Evolutionary conservation across 30 jellyfish, hydroid and myxozoan species (phyloP).

Genomic region (Hydractinia echinata): DNA sequence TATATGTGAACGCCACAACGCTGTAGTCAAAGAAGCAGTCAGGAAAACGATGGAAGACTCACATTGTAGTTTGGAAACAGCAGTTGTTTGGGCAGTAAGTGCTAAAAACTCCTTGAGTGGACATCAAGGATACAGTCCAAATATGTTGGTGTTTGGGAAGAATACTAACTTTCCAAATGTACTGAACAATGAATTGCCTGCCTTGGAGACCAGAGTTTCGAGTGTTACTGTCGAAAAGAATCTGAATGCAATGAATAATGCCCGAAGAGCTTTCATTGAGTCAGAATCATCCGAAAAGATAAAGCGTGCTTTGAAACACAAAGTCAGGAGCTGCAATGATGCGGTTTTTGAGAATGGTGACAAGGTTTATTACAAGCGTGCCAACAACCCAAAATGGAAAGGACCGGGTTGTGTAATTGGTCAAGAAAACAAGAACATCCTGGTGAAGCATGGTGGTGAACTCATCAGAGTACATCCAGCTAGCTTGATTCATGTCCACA

Average conservation of each 20-base stretch:
- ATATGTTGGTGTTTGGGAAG: slow-evolving; percentile 13
- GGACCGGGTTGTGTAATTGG: slow-evolving; percentile 65
- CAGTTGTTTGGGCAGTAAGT: neutral
- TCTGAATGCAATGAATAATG: slow-evolving; percentile 54
- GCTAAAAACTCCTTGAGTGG: slow-evolving; percentile 48
- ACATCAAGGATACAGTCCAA: slow-evolving; percentile 38
- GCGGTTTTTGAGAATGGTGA: slow-evolving; percentile 38
- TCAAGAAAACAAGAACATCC: slow-evolving; percentile 32
- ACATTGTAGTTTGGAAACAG: too few species aligned
- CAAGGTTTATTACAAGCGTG: slow-evolving; percentile 51
- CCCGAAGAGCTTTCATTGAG: slow-evolving; percentile 31
- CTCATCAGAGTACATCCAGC: slow-evolving; percentile 33
- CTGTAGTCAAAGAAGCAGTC: too few species aligned
- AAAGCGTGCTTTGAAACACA: slow-evolving; percentile 49
- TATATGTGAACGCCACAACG: slow-evolving; percentile 18
- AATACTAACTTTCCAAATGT: slow-evolving; percentile 37
- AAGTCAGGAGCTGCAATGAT: slow-evolving; percentile 41
- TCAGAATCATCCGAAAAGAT: slow-evolving; percentile 50
- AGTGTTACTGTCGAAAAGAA: slow-evolving; percentile 40
- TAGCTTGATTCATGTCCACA: neutral
- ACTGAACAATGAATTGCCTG: slow-evolving; percentile 29
- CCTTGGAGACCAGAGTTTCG: slow-evolving; percentile 34
- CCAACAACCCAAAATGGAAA: slow-evolving; percentile 40
- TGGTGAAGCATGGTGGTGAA: slow-evolving; percentile 33
- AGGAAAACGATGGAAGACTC: too few species aligned